Evolutionary conservation across 2,797 vertebrate species (phyloP), one percentile per base, ranked within the genome.

Genomic region (Chaenodraco wilsoni): DNA sequence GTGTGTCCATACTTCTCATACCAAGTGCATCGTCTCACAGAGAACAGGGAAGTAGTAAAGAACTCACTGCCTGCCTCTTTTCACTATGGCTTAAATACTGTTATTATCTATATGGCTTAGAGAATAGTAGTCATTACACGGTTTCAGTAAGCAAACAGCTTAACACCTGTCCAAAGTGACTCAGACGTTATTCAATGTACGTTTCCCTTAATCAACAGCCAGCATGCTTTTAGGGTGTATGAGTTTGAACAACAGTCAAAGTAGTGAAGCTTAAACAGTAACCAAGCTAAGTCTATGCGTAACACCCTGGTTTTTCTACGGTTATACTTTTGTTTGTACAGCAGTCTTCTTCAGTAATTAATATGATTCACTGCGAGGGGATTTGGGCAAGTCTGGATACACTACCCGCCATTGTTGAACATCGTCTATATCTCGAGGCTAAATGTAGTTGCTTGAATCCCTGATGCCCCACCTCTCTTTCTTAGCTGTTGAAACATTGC

Each of bases 401-500:
- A 61, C 64, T 68, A 65, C 31, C 49, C 14, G 15, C 56, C 69
- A 79, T 88, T 89, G 88, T 90, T 85, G 84, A 88, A 86, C 82
- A 72, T 6, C 11, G 64, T 69, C 85, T 84, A 74, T 84, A 85
- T 77, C 87, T 91, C 77, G 70, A 72, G 83, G 87, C 73, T 77
- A 51, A 82, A 82, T 63, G 70, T 61, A 83, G 71, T 82, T 65
- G 63, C 54, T 55, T 74, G 63, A 84, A 79, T 84, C 81, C 84
- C 76, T 17, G 23, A 67, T 9, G 74, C 86, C 78, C 81, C 86
- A 72, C 87, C 91, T 90, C 68, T 78, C 76, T 85, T 86, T 89
- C 78, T 78, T 87, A 71, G 73, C 83, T 81, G 88, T 82, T 91
- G 87, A 90, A 82, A 87, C 86, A 89, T 88, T 79, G 83, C 59